Conservation (phyloP, 2,888 invertebrate genomes). For the Chelonus formosanus region DNA sequence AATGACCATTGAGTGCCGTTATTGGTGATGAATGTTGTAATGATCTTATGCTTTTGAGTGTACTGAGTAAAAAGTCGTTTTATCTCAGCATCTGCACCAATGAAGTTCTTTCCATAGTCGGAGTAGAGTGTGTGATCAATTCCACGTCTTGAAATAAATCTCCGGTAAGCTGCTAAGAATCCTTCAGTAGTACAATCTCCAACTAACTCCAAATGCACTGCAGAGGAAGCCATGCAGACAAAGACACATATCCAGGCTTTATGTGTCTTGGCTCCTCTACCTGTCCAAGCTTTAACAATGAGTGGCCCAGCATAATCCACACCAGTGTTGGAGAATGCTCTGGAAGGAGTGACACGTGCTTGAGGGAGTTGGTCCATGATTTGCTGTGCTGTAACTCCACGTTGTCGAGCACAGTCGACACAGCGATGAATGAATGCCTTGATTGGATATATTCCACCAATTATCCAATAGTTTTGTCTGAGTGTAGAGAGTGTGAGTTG, state of each 20-base stretch:
- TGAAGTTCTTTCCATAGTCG: constrained; percentile 45
- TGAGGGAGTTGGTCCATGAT: constrained; percentile 47
- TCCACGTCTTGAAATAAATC: no score
- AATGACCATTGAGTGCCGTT: constrained; percentile 8
- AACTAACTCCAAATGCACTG: constrained; percentile 41
- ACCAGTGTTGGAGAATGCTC: constrained; percentile 40
- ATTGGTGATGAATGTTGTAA: background rate
- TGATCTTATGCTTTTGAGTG: background rate
- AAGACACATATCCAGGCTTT: constrained; percentile 41
- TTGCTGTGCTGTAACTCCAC: no score
- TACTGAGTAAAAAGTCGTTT: constrained; percentile 14
- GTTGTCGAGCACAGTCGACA: constrained; percentile 38
- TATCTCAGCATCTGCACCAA: constrained; percentile 39
- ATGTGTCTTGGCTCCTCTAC: constrained; percentile 14
- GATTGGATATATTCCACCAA: background rate
- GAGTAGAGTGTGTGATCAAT: constrained; percentile 29
- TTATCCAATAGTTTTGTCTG: background rate
- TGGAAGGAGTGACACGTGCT: constrained; percentile 38
- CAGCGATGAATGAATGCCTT: constrained; percentile 34
- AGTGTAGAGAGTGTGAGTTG: background rate
- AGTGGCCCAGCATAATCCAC: constrained; percentile 35
- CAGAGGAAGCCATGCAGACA: constrained; percentile 41
- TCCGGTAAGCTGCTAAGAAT: no score
- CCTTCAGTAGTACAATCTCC: no score
- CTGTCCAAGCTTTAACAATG: constrained; percentile 5